Conservation (phyloP, 2,113 vertebrate genomes). For the Phalacrocorax carbo region DNA sequence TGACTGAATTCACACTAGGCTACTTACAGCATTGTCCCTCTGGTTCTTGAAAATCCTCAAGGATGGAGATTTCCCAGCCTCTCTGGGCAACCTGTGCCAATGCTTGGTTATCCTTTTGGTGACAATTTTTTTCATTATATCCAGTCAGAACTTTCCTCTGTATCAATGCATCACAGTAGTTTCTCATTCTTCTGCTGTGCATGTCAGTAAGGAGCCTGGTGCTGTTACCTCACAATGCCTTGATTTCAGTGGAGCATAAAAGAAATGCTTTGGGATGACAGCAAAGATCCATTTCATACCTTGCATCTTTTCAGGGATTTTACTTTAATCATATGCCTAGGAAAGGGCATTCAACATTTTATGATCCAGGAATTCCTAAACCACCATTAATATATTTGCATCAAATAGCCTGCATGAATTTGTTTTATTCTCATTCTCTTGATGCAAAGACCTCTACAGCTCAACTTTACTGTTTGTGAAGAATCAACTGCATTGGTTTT, state of each 20-base stretch:
- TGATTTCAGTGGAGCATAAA: not conserved
- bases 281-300: not conserved
- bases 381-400: not conserved
- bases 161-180: not conserved
- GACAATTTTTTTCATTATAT: not conserved
- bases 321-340: not conserved
- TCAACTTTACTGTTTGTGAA: not conserved
- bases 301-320: not conserved
- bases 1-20: not conserved
- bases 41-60: not conserved
- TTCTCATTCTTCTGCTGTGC: not conserved
- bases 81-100: not conserved
- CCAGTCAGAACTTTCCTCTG: not conserved
- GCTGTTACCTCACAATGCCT: not conserved
- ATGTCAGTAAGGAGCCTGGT: not conserved
- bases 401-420: not conserved
- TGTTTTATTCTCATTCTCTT: not conserved
- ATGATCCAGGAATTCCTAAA: not conserved
- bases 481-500: not conserved
- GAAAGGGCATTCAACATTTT: not conserved
- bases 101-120: not conserved
- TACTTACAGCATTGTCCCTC: not conserved
- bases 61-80: not conserved
- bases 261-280: not conserved
- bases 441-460: not conserved